Evolutionary conservation across 2,888 invertebrate genomes (phyloP), one percentile per base, ranked within the genome.

Genomic region (Drosophila histrio): DNA sequence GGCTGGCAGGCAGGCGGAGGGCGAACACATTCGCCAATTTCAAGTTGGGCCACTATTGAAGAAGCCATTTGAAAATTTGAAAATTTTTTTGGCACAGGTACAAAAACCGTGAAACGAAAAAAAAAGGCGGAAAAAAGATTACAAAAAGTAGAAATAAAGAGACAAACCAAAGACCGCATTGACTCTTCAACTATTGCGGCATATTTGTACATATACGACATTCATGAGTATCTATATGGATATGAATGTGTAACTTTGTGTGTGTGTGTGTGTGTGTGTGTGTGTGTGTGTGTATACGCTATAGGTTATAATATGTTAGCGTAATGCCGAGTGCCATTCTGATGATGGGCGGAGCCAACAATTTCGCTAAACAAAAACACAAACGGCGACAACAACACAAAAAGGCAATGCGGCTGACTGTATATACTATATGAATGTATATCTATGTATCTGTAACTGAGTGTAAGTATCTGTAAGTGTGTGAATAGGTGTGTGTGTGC

Each of bases 31-130:
- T 56, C 70, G 68, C 65, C 64, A 66, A 72, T 75, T 79, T 79
- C 79, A 79, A 77, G 80, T 77, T 74, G 77, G 69, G 71, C 50
- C 67, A 69, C 73, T 70, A 82, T 85, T 87, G 80, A 87, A 87
- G 85, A 85, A 87, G 87, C 86, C 87, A 89, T 89, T 89, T 83
- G 88, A 88, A 89, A 87, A 88, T 85, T 89, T 87, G 85, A 88
- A 88, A 88, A 86, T 76, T 85, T 89, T 89, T 77, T 89, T 81
- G 89, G 89, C 89, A 89, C 83, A 87, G 89, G 87, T 87, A 88
- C 89, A 89, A 81, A 77, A 80, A 88, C 76, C 72, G 67, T 77
- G 67, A 67, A 74, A 60, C 50, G 54, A 83, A 49, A 43, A 56
- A 38, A 53, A 58, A 61, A 19, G n/a, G 28, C 43, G 13, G 17